A percentile compares a stretch with the other conserved stretches of the same genome.
phyloP scores from a whole-genome alignment of 2,113 vertebrate species.

The Neopipo cinnamomea region DNA sequence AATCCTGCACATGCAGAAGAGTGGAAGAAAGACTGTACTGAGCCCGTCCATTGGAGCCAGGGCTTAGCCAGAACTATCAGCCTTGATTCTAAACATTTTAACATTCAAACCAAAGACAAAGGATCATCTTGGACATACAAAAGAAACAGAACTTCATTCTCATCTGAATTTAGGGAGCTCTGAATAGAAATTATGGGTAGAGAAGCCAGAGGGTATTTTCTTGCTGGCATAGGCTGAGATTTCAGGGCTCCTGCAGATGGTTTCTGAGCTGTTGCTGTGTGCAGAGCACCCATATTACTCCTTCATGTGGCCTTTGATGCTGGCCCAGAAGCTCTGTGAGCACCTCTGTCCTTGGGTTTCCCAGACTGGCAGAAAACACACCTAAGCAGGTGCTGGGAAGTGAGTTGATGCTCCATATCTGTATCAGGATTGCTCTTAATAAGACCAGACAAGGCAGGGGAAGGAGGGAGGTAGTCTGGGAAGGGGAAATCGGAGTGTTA shows the following conservation, averaged over 20 bases:
- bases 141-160: neutral
- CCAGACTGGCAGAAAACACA: neutral
- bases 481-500: neutral
- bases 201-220: neutral
- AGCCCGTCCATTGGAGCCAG: neutral
- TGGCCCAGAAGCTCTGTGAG: neutral
- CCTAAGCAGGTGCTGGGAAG: neutral
- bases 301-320: neutral
- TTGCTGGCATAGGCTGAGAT: neutral
- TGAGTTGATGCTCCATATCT: neutral
- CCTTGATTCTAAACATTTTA: neutral
- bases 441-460: neutral
- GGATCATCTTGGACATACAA: neutral
- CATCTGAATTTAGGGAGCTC: neutral
- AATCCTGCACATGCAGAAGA: accelerated
- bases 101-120: neutral
- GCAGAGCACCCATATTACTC: neutral
- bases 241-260: neutral
- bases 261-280: neutral
- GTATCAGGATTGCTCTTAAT: neutral
- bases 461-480: neutral
- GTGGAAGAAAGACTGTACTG: neutral
- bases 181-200: neutral
- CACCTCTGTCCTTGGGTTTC: neutral
- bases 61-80: neutral